Conservation (phyloP, 2,797 vertebrate species). For the Sphenopsis melanotis region DNA sequence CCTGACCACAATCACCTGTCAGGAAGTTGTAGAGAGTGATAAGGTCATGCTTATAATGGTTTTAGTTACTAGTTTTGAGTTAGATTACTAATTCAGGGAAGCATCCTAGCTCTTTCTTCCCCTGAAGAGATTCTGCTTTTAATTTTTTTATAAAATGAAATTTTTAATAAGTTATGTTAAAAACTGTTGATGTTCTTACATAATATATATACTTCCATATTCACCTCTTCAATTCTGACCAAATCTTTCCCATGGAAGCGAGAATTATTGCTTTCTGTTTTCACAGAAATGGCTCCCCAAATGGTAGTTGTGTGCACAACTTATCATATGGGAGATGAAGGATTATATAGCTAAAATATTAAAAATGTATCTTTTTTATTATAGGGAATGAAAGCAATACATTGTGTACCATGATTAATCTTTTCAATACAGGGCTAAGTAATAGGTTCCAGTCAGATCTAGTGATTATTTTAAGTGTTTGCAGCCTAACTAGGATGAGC, state of each 20-base stretch:
- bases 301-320: rapidly evolving
- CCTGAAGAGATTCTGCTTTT: background rate
- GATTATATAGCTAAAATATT: background rate
- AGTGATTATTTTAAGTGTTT: background rate
- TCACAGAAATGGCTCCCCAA: background rate
- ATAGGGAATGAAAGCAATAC: background rate
- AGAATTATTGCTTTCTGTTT: background rate
- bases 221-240: background rate
- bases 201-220: background rate
- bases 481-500: background rate
- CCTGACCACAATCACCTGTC: background rate
- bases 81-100: background rate
- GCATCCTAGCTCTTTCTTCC: background rate
- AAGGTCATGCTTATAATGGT: background rate
- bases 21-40: background rate
- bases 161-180: background rate
- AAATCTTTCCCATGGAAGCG: background rate
- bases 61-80: background rate
- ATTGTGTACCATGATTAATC: background rate
- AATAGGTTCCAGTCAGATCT: background rate
- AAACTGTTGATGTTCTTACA: background rate
- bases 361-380: background rate
- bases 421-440: conserved; percentile 2
- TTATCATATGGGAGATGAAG: background rate
- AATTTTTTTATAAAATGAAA: background rate